These are phyloP conservation scores for Limenitis camilla DNA, from an alignment of 2,888 invertebrate genomes.

Conservation along the genomic window DNA sequence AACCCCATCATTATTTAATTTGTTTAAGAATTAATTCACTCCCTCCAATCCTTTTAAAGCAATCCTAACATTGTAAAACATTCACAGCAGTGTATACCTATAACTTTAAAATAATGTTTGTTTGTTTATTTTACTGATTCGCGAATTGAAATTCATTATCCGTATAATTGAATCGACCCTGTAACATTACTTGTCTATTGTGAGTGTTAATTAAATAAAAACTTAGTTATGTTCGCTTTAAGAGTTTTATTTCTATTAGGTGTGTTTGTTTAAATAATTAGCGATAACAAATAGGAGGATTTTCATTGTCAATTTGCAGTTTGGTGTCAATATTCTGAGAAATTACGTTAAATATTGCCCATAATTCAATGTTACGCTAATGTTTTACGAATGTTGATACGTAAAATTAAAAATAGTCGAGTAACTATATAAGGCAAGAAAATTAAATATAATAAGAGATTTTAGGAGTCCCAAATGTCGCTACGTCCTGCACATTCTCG, in stretches of 20 bases:
- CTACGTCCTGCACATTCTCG: conserved; percentile 5
- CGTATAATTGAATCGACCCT: conserved; percentile 47
- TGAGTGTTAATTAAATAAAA: conserved; percentile 15
- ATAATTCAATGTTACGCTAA: no score
- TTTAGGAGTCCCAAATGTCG: conserved; percentile 9
- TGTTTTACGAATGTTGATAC: neutral
- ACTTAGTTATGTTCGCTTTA: conserved; percentile 4
- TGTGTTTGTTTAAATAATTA: neutral
- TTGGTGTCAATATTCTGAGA: neutral
- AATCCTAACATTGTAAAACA: neutral
- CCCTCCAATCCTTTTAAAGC: neutral
- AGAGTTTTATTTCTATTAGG: neutral
- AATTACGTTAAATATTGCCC: no score
- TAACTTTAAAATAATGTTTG: conserved; percentile 14
- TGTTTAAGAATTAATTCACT: no score
- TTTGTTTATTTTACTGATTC: conserved; percentile 13
- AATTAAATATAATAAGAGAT: conserved; percentile 7
- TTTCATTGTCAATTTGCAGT: neutral
- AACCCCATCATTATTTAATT: no score
- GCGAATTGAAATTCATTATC: conserved; percentile 28
- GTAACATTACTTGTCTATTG: conserved; percentile 15
- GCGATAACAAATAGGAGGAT: neutral
- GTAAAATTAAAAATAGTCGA: neutral
- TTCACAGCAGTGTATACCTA: conserved; percentile 14
- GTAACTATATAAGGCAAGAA: neutral